phyloP scores from a whole-genome alignment of 2,888 invertebrate species.

The Sisyra nigra region DNA sequence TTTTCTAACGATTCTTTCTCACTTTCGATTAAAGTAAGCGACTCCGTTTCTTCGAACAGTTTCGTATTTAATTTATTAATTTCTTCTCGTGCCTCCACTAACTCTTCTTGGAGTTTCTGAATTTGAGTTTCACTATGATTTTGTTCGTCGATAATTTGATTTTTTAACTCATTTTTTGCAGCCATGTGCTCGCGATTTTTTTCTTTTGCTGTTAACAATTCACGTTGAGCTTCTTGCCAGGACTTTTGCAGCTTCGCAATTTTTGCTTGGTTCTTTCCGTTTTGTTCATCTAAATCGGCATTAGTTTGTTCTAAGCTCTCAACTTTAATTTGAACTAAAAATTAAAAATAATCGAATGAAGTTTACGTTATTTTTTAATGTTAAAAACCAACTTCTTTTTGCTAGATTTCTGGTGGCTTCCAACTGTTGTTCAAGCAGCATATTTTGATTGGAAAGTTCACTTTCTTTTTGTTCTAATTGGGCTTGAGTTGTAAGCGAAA shows the following conservation, averaged over 20 bases:
- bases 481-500: no score
- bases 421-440: not conserved
- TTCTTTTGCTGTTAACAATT: no score
- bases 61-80: not conserved
- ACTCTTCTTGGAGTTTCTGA: not conserved
- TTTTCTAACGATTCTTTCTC: not conserved
- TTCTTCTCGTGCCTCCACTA: not conserved
- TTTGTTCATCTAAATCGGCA: not conserved
- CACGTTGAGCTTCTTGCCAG: no score
- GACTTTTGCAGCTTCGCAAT: no score
- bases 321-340: not conserved
- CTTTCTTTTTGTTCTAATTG: no score
- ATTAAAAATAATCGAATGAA: no score
- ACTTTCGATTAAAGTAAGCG: not conserved
- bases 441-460: not conserved
- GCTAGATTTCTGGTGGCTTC: not conserved
- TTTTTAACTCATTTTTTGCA: not conserved
- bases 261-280: not conserved
- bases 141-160: not conserved
- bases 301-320: not conserved
- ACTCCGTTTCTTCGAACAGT: not conserved
- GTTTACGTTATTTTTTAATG: no score
- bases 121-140: slow-evolving; percentile 1
- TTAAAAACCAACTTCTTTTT: not conserved
- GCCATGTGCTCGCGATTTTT: not conserved